Evolutionary conservation across 2,113 vertebrate genomes (phyloP).

Genomic region (Mastomys natalensis): DNA sequence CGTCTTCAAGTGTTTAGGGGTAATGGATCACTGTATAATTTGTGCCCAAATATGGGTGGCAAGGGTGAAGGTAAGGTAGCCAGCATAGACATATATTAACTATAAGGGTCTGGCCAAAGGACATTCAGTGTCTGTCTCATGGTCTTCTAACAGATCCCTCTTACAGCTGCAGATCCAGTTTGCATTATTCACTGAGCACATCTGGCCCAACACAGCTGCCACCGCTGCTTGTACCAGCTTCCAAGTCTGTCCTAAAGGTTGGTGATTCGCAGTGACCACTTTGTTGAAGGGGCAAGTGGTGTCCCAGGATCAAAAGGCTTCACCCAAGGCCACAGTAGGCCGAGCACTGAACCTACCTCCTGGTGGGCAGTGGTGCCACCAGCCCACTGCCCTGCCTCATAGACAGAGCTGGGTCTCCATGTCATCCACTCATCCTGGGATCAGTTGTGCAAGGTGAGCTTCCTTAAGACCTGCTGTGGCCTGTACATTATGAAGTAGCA

Average conservation of each 20-base stretch:
- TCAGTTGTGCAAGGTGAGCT: not conserved
- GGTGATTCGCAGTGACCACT: too few species aligned
- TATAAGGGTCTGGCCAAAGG: not conserved
- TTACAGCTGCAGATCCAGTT: not conserved
- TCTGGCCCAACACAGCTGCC: not conserved
- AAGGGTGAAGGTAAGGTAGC: not conserved
- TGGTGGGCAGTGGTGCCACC: not conserved
- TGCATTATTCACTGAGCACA: not conserved
- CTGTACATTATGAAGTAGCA: not conserved
- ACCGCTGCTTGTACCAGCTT: too few species aligned
- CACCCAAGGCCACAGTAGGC: not conserved
- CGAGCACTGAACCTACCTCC: not conserved
- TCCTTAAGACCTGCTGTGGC: not conserved
- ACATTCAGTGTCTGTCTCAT: not conserved
- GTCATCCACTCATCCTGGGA: not conserved
- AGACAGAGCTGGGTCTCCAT: not conserved
- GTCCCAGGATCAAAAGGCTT: not conserved
- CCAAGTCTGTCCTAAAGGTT: not conserved
- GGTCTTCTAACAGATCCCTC: not conserved
- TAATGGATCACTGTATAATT: not conserved
- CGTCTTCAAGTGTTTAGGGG: not conserved
- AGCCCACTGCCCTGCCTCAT: too few species aligned
- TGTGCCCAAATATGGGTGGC: not conserved
- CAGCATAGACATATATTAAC: not conserved
- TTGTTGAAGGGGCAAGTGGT: not conserved